Base-by-base conservation (phyloP, 1,140 invertebrate genomes). In the Orchestia grillus region DNA sequence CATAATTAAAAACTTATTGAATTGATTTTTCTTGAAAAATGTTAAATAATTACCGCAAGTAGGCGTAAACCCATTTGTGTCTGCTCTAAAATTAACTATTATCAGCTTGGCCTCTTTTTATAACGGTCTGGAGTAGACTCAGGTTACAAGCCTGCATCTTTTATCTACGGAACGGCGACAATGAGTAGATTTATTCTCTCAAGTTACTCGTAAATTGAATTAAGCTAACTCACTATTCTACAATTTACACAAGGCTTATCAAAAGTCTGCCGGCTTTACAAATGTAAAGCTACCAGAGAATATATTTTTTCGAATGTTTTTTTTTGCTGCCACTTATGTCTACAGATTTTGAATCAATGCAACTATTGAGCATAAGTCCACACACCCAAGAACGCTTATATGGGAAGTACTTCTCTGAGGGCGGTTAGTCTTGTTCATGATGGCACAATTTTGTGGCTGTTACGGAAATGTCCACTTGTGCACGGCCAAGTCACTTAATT, bases 391-490 rank as follows among this genome's bases (percentile, higher is more conserved):
- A 77, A 77, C 15, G 11, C 62, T 77, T 77, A 23, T 77, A 77
- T 19, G 62, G 62, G 28, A 77, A 77, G 62, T 77, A 77, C 62
- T 77, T 77, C 62, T 77, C 62, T 36, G 11, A 77, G 28, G 62
- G 62, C 62, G 62, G 62, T 36, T 36, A 77, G 62, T 1, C 62
- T 77, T 36, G 28, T 77, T 77, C 62, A 77, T 77, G 62, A 77
- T 77, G 62, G 62, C 62, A 77, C 88, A 90, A 90, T 90, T 90
- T 90, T 90, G 41, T 90, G 88, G 88, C 88, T 90, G 43, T 90
- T 90, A 90, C 43, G 88, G 88, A 90, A 90, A 90, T 90, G 88
- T 90, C 88, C 88, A 90, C 41, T 90, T 90, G n/a, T 42, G 88
- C 88, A 90, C 88, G 88, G 41, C 88, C 88, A 90, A 42, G n/a